These are phyloP conservation scores for Margaritifera margaritifera DNA, from an alignment of 2,888 invertebrate genomes.

Conservation along the genomic window DNA sequence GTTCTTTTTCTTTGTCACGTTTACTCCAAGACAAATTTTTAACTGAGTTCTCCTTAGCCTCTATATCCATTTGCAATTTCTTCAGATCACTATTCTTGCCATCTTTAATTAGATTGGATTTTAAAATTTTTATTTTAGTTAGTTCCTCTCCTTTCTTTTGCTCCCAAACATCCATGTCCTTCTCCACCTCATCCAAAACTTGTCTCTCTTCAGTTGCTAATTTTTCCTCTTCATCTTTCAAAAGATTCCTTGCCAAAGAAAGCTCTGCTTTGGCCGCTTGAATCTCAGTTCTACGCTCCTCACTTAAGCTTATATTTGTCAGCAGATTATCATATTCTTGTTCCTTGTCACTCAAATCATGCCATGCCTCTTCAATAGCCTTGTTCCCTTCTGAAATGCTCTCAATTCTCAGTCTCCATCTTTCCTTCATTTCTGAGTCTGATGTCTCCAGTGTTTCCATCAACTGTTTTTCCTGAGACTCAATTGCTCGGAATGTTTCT, in stretches of 20 bases:
- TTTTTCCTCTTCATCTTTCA: slow-evolving; percentile 54
- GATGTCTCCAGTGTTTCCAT: slow-evolving; percentile 36
- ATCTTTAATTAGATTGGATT: slow-evolving; percentile 73
- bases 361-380: slow-evolving; percentile 48
- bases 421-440: slow-evolving; percentile 45
- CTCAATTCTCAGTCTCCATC: slow-evolving; percentile 51
- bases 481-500: slow-evolving; percentile 28
- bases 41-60: slow-evolving; percentile 27
- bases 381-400: slow-evolving; percentile 44
- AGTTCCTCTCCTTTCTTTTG: slow-evolving; percentile 72
- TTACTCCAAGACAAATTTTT: slow-evolving; percentile 22
- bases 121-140: slow-evolving; percentile 68
- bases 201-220: slow-evolving; percentile 51
- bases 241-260: slow-evolving; percentile 44
- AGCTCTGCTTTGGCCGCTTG: slow-evolving; percentile 48
- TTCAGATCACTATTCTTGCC: slow-evolving; percentile 26
- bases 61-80: slow-evolving; percentile 32
- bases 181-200: slow-evolving; percentile 53
- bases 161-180: slow-evolving; percentile 74
- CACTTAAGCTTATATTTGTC: slow-evolving; percentile 26
- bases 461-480: slow-evolving; percentile 26
- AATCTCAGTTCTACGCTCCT: slow-evolving; percentile 43
- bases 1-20: slow-evolving; percentile 21
- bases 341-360: slow-evolving; percentile 43
- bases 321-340: slow-evolving; percentile 28